These are phyloP conservation scores for Bombylius discolor DNA, from an alignment of 2,888 invertebrate genomes.

Conservation along the genomic window DNA sequence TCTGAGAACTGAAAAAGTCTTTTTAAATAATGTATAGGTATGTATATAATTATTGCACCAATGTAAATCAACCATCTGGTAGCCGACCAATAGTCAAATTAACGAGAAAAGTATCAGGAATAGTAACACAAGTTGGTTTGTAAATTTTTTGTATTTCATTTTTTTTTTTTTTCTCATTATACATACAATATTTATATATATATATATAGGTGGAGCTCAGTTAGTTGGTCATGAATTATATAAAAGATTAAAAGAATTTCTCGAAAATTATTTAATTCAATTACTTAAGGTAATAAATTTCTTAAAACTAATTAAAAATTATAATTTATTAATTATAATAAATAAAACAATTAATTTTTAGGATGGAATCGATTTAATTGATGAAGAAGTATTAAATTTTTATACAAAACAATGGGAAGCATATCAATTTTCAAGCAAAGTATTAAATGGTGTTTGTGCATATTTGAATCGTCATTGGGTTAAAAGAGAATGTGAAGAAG, in stretches of 20 bases:
- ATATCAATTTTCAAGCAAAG: conserved; percentile 94
- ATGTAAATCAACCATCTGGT: conserved; percentile 65
- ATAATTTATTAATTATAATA: too few relatives aligned
- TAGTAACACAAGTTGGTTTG: conserved; percentile 1
- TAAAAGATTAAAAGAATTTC: conserved; percentile 82
- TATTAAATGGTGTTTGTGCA: conserved; percentile 92
- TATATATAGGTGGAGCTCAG: conserved; percentile 67
- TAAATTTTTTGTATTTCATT: too few relatives aligned
- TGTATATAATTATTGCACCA: conserved; percentile 98
- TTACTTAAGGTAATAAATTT: conserved; percentile 47
- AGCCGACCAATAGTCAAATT: conserved; percentile 13
- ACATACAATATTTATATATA: too few relatives aligned
- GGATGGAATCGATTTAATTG: conserved; percentile 78
- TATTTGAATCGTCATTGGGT: conserved; percentile 99
- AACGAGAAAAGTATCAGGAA: conserved; percentile 7
- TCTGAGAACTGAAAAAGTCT: too few relatives aligned
- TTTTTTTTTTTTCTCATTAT: too few relatives aligned
- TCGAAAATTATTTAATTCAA: conserved; percentile 72
- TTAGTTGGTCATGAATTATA: conserved; percentile 94
- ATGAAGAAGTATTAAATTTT: conserved; percentile 89
- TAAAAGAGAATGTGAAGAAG: conserved; percentile 94
- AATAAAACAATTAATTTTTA: conserved; percentile 19
- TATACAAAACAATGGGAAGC: conserved; percentile 98
- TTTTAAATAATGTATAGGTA: conserved; percentile 35
- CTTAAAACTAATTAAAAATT: too few relatives aligned